These are phyloP conservation scores for Calcarius ornatus DNA, from an alignment of 2,113 vertebrate species.

Conservation along the genomic window DNA sequence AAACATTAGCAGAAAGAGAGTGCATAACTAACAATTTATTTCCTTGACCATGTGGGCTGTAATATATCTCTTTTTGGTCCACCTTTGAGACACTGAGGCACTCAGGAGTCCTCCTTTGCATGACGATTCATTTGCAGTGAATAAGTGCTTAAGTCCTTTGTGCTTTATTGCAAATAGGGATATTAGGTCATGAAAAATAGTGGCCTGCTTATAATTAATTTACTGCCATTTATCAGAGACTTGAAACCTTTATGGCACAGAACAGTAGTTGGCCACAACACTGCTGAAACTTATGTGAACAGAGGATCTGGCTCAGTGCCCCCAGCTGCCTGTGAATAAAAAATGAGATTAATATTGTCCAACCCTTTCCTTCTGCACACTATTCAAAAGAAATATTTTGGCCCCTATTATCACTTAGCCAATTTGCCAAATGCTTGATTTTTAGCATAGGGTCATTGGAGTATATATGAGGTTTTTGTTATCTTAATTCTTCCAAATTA, in stretches of 20 bases:
- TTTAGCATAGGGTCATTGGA: not conserved
- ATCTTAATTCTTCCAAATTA: not conserved
- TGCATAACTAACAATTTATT: not conserved
- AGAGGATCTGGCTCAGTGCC: not conserved
- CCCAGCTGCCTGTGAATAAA: not conserved
- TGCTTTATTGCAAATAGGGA: not conserved
- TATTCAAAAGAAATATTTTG: not conserved
- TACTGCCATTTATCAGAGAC: not conserved
- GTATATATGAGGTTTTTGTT: not conserved
- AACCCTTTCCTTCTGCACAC: not conserved
- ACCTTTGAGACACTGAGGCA: not conserved
- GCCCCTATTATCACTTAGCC: not conserved
- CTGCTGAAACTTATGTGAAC: not conserved
- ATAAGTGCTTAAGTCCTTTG: not conserved
- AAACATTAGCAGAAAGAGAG: not conserved
- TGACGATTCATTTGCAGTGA: not conserved
- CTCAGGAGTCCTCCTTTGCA: rapidly evolving
- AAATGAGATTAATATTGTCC: not conserved
- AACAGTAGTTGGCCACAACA: not conserved
- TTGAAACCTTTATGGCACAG: not conserved
- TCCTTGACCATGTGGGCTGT: not conserved
- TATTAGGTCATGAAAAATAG: not conserved
- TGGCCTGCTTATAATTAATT: not conserved
- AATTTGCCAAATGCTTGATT: not conserved
- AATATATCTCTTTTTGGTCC: not conserved